Conservation (phyloP, 2,888 invertebrate species). For the Leucophenga maculata region DNA sequence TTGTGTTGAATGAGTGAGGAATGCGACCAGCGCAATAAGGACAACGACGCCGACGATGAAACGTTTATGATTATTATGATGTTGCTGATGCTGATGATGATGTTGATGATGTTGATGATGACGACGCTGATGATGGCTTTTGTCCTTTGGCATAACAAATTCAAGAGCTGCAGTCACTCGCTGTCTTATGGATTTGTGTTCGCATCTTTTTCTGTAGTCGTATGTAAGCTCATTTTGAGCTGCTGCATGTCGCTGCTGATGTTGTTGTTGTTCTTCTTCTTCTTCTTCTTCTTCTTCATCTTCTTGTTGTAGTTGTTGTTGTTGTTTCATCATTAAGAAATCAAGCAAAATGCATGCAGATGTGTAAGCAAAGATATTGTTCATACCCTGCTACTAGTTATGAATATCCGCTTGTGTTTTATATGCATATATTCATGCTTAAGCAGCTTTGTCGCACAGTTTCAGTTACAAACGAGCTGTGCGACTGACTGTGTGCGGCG, state of each 20-base stretch:
- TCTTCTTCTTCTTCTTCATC: too few relatives aligned
- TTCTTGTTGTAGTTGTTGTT: neutral
- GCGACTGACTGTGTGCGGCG: too few relatives aligned
- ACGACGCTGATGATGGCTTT: constrained; percentile 20
- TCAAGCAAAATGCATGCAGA: constrained; percentile 35
- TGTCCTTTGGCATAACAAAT: constrained; percentile 24
- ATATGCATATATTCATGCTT: constrained; percentile 20
- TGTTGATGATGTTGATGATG: neutral
- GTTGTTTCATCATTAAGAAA: constrained; percentile 50
- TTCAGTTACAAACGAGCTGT: neutral
- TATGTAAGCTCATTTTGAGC: constrained; percentile 20
- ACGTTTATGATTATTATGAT: constrained; percentile 19
- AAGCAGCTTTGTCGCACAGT: constrained; percentile 22
- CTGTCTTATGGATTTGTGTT: neutral
- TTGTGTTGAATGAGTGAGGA: neutral
- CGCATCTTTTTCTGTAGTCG: neutral
- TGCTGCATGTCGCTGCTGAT: neutral
- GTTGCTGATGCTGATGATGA: constrained; percentile 9
- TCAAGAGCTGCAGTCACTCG: constrained; percentile 20
- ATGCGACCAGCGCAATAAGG: constrained; percentile 14
- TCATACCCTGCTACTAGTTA: too few relatives aligned
- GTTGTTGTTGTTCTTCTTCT: neutral
- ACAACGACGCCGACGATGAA: neutral
- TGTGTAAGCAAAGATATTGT: constrained; percentile 22
- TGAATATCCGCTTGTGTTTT: constrained; percentile 14